Evolutionary conservation across 2,113 vertebrate genomes (phyloP).

Genomic region (Cololabis saira): DNA sequence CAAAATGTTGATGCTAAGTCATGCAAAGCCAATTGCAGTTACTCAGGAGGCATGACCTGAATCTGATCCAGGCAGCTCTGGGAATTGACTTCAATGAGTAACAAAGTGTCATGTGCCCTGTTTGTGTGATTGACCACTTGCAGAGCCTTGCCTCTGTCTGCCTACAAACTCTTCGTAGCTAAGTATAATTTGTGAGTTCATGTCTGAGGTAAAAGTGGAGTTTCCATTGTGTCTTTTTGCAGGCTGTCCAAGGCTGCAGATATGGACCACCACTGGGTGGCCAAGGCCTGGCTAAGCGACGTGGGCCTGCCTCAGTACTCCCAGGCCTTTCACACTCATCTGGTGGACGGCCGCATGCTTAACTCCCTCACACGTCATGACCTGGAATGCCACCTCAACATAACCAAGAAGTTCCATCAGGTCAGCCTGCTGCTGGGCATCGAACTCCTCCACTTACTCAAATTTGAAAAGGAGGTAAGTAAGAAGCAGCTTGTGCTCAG

Average conservation of each 20-base stretch:
- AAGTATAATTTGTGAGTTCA: not conserved
- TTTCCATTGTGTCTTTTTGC: conserved; percentile 2
- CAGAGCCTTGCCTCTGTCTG: no score
- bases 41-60: no score
- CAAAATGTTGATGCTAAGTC: no score
- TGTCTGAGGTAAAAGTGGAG: not conserved
- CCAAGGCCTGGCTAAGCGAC: conserved; percentile 89
- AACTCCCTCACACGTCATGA: conserved; percentile 85
- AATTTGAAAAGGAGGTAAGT: conserved; percentile 87
- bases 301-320: conserved; percentile 88
- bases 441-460: conserved; percentile 85
- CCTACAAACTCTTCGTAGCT: no score
- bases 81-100: no score
- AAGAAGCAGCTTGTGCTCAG: not conserved
- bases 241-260: conserved; percentile 88
- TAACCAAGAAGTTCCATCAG: conserved; percentile 89
- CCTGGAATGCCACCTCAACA: conserved; percentile 85
- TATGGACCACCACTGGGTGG: conserved; percentile 92
- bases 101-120: no score
- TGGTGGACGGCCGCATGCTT: conserved; percentile 87
- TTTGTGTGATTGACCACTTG: no score
- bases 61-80: no score
- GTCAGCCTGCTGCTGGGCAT: conserved; percentile 88
- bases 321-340: conserved; percentile 88
- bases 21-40: no score